A percentile compares a stretch with the other conserved stretches of the same genome.
Evolutionary conservation across 2,113 vertebrate species (phyloP).

Genomic region (Cebus imitator): DNA sequence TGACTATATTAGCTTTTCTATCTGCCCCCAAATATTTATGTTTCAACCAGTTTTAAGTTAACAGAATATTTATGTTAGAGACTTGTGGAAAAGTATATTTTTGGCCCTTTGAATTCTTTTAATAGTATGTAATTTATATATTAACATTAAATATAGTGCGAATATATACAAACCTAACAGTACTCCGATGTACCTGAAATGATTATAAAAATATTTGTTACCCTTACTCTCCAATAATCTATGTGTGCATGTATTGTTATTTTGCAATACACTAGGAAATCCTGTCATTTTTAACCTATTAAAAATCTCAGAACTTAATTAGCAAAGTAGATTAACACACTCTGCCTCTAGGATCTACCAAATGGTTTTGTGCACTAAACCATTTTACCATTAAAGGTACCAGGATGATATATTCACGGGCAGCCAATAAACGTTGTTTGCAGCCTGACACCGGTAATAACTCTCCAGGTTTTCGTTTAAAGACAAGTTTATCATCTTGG

Average conservation of each 20-base stretch:
- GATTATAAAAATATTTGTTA: not conserved
- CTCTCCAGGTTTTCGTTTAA: constrained; percentile 26
- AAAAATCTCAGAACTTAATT: constrained; percentile 7
- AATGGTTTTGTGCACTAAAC: not conserved
- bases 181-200: not conserved
- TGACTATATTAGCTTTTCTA: not conserved
- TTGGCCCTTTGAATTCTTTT: not conserved
- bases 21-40: not conserved
- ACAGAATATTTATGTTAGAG: not conserved
- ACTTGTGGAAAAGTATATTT: not conserved
- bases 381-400: not conserved
- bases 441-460: constrained; percentile 1
- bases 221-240: not conserved
- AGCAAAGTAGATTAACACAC: not conserved
- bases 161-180: not conserved
- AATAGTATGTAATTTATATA: not conserved
- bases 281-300: not conserved
- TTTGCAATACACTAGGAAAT: not conserved
- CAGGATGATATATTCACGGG: not conserved
- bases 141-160: not conserved
- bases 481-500: constrained; percentile 16
- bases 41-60: not conserved
- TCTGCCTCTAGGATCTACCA: not conserved
- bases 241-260: not conserved
- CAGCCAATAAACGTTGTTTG: constrained; percentile 4